These are phyloP conservation scores for Sternotherus odoratus DNA, from an alignment of 2,797 vertebrate genomes.

Conservation along the genomic window DNA sequence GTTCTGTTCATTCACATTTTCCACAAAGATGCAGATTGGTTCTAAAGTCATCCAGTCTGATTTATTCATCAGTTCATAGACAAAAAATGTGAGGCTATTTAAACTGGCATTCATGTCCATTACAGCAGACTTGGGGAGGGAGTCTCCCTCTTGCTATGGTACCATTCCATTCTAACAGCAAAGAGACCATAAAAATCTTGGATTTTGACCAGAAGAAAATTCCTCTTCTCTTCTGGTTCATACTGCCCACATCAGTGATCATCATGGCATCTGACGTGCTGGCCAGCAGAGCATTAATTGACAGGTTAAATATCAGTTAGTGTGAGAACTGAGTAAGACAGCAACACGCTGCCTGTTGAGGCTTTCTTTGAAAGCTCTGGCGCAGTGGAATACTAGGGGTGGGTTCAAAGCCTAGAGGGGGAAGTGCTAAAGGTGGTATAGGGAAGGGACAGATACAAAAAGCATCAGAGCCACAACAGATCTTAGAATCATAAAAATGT, in stretches of 20 bases:
- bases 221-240: neutral
- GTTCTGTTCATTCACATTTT: neutral
- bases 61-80: neutral
- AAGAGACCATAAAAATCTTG: neutral
- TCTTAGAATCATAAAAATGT: neutral
- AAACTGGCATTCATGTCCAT: neutral
- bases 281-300: neutral
- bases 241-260: neutral
- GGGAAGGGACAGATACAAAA: neutral
- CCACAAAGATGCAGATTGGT: neutral
- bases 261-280: neutral
- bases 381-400: neutral
- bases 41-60: neutral
- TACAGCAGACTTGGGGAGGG: neutral
- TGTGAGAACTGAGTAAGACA: neutral
- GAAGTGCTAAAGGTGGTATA: neutral
- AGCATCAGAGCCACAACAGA: neutral
- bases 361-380: neutral
- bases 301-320: neutral
- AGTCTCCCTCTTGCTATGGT: neutral
- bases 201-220: neutral
- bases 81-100: neutral
- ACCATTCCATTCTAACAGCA: neutral
- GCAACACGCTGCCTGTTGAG: neutral
- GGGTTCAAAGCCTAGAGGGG: neutral